phyloP scores from a whole-genome alignment of 2,797 vertebrate species.

The Crotalus adamanteus region DNA sequence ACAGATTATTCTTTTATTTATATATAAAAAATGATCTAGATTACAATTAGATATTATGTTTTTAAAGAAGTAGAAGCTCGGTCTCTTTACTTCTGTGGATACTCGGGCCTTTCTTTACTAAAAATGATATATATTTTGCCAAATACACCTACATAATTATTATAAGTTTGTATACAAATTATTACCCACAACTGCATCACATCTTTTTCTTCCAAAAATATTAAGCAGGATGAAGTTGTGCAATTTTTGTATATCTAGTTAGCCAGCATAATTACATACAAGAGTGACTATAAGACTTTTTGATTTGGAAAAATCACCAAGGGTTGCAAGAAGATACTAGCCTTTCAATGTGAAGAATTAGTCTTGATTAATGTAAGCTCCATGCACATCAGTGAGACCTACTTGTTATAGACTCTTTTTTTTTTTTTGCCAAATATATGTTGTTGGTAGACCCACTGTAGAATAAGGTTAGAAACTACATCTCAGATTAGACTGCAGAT shows the following conservation, averaged over 20 bases:
- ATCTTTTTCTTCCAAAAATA: not conserved
- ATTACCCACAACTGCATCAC: not conserved
- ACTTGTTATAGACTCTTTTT: not conserved
- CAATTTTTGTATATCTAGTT: not conserved
- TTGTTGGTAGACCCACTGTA: constrained; percentile 3
- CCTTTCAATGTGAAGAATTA: not conserved
- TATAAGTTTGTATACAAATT: not conserved
- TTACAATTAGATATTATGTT: not conserved
- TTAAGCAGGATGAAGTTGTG: not conserved
- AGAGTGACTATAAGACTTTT: not conserved
- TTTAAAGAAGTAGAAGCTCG: not conserved
- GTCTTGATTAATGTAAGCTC: not conserved
- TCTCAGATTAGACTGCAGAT: constrained; percentile 18
- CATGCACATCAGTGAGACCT: not conserved
- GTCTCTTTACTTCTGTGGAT: not conserved
- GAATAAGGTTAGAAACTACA: not conserved
- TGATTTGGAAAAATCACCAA: not conserved
- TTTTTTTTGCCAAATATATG: not conserved
- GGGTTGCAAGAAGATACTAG: not conserved
- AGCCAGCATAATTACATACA: not conserved
- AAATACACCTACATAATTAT: not conserved
- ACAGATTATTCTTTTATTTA: not conserved
- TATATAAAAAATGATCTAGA: not conserved
- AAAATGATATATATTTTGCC: not conserved
- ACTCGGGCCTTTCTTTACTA: not conserved